Evolutionary conservation across 2,888 invertebrate genomes (phyloP).

Genomic region (Cosmopolites sordidus): DNA sequence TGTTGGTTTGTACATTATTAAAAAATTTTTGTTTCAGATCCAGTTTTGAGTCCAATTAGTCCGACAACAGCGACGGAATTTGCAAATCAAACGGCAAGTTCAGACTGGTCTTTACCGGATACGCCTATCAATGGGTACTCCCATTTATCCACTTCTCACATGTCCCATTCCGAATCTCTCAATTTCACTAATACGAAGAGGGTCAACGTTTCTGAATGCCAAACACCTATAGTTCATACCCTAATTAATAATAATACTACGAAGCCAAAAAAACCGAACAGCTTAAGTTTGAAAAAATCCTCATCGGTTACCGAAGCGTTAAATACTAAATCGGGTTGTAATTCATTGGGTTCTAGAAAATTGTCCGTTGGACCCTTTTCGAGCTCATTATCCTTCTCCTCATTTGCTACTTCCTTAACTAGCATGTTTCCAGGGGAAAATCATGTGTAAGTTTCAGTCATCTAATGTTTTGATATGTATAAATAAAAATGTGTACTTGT

Average conservation of each 20-base stretch:
- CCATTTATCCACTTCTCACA: conserved; percentile 7
- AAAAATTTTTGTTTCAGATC: conserved; percentile 20
- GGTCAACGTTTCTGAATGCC: conserved; percentile 7
- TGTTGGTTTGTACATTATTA: too few relatives aligned
- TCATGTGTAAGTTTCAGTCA: conserved; percentile 30
- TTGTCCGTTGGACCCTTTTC: conserved; percentile 18
- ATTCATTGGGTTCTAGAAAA: conserved; percentile 27
- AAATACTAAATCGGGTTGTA: conserved; percentile 9
- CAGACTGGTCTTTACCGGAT: conserved; percentile 27
- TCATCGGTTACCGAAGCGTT: conserved; percentile 15
- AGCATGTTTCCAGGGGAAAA: conserved; percentile 33
- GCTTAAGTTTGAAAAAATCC: conserved; percentile 20
- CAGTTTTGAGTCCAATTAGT: conserved; percentile 7
- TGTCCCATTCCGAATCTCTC: conserved; percentile 19
- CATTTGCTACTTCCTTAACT: conserved; percentile 30
- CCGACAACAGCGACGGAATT: background rate
- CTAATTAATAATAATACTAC: conserved; percentile 9
- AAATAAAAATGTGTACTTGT: too few relatives aligned
- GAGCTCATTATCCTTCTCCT: conserved; percentile 25
- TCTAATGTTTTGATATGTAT: too few relatives aligned
- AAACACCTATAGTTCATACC: too few relatives aligned
- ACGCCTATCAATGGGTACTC: conserved; percentile 21
- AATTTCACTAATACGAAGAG: conserved; percentile 6
- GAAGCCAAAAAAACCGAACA: conserved; percentile 11
- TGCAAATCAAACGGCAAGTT: conserved; percentile 2